Conservation (phyloP, 2,113 vertebrate genomes). For the Felis catus region DNA sequence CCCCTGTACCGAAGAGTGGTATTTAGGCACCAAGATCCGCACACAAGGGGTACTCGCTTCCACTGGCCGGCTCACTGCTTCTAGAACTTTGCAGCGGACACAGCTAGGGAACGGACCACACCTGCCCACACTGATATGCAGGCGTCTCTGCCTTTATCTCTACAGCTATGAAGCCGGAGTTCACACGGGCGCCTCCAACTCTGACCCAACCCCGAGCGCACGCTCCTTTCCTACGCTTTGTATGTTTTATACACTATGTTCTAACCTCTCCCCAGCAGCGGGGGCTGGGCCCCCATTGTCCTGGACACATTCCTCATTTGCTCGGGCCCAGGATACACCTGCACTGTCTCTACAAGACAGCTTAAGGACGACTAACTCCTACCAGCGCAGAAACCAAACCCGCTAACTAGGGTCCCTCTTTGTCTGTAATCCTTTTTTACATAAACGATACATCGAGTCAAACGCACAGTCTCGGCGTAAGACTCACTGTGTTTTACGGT, state of each 20-base stretch:
- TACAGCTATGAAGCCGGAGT: not conserved
- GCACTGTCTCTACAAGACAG: not conserved
- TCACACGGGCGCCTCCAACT: not conserved
- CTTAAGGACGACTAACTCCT: too few species aligned
- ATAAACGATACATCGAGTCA: too few species aligned
- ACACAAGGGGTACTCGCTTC: too few species aligned
- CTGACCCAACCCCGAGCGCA: too few species aligned
- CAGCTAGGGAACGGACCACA: not conserved
- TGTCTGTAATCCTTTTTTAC: not conserved
- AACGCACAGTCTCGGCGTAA: not conserved
- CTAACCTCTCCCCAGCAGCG: not conserved
- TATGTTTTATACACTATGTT: too few species aligned
- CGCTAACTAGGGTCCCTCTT: not conserved
- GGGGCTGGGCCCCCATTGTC: not conserved
- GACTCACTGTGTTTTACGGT: too few species aligned
- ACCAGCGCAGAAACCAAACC: not conserved
- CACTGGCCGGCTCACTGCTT: not conserved
- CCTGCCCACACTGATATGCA: fast-evolving
- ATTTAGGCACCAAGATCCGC: too few species aligned
- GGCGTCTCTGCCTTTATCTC: not conserved
- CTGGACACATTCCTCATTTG: not conserved
- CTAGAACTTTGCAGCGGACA: not conserved
- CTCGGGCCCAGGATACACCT: not conserved
- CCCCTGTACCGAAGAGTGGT: not conserved
- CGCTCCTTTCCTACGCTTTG: not conserved